Evolutionary conservation across 92 coral and sea anemone genomes (phyloP).

Genomic region (Siderastrea siderea): DNA sequence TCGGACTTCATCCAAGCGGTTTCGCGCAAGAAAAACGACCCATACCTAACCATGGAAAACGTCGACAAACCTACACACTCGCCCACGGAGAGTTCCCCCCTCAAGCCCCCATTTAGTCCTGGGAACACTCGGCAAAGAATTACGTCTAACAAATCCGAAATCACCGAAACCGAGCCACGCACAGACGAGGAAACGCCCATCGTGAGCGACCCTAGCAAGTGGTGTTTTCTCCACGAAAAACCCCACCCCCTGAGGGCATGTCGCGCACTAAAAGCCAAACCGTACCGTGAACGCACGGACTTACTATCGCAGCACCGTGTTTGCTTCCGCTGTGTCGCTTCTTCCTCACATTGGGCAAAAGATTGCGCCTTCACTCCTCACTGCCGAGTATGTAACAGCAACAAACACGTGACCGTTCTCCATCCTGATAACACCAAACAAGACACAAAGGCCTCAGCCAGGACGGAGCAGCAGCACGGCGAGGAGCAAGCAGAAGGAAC

Average conservation of each 20-base stretch:
- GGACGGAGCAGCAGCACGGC: slow-evolving; percentile 29
- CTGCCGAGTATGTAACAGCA: slow-evolving; percentile 41
- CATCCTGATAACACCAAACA: slow-evolving; percentile 25
- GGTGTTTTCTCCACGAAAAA: slow-evolving; percentile 58
- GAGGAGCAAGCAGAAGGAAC: slow-evolving; percentile 44
- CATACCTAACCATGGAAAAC: slow-evolving; percentile 48
- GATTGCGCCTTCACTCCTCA: slow-evolving; percentile 37
- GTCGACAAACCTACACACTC: background rate
- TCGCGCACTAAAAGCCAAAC: slow-evolving; percentile 38
- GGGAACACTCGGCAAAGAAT: background rate
- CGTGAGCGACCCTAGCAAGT: slow-evolving; percentile 32
- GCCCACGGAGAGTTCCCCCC: background rate
- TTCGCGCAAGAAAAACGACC: slow-evolving; percentile 60
- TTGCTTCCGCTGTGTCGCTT: slow-evolving; percentile 59
- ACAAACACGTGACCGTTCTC: slow-evolving; percentile 45
- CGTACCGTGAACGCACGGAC: slow-evolving; percentile 19
- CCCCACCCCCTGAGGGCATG: slow-evolving; percentile 63
- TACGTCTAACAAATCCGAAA: slow-evolving; percentile 11
- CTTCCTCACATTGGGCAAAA: slow-evolving; percentile 39
- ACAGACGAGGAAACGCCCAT: slow-evolving; percentile 16
- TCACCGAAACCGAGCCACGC: background rate
- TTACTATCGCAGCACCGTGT: slow-evolving; percentile 44
- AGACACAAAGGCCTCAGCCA: background rate
- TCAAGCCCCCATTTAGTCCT: background rate
- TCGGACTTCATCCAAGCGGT: slow-evolving; percentile 53